Percentiles rank a stretch among this genome's conserved stretches.
These are phyloP conservation scores for Drosophila neutralis DNA, from an alignment of 2,888 invertebrate genomes.

Conservation along the genomic window DNA sequence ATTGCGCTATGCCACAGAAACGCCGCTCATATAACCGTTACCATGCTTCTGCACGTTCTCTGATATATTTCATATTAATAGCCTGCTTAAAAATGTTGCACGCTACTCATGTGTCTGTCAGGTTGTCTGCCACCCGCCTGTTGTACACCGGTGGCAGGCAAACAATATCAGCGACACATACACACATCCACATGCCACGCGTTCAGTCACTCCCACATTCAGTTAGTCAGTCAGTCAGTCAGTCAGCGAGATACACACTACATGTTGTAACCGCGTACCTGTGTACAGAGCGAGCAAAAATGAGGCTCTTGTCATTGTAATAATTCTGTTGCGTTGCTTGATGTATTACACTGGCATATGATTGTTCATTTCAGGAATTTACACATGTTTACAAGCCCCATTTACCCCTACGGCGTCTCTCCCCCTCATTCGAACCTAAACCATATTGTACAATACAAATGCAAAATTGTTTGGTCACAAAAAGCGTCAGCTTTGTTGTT, in stretches of 20 bases:
- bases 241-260: constrained; percentile 12
- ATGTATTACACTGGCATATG: constrained; percentile 77
- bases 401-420: neutral
- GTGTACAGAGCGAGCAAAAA: constrained; percentile 28
- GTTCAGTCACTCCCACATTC: constrained; percentile 42
- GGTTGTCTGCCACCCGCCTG: constrained; percentile 36
- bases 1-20: constrained; percentile 43
- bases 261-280: constrained; percentile 18
- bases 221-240: constrained; percentile 18
- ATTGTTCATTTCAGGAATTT: constrained; percentile 79
- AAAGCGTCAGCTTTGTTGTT: constrained; percentile 44
- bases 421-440: constrained; percentile 11
- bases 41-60: constrained; percentile 17
- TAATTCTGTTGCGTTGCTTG: constrained; percentile 57
- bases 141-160: constrained; percentile 33
- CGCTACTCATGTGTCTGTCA: constrained; percentile 37
- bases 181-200: constrained; percentile 32
- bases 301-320: constrained; percentile 46
- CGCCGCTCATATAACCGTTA: neutral
- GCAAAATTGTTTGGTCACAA: constrained; percentile 45
- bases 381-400: constrained; percentile 75
- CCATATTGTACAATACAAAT: constrained; percentile 20
- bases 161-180: constrained; percentile 49
- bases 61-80: constrained; percentile 72
- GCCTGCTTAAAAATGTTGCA: constrained; percentile 72